Percentiles rank a stretch among this genome's conserved stretches.
These are phyloP conservation scores for Habrosyne pyritoides DNA, from an alignment of 2,888 invertebrate genomes.

Conservation along the genomic window DNA sequence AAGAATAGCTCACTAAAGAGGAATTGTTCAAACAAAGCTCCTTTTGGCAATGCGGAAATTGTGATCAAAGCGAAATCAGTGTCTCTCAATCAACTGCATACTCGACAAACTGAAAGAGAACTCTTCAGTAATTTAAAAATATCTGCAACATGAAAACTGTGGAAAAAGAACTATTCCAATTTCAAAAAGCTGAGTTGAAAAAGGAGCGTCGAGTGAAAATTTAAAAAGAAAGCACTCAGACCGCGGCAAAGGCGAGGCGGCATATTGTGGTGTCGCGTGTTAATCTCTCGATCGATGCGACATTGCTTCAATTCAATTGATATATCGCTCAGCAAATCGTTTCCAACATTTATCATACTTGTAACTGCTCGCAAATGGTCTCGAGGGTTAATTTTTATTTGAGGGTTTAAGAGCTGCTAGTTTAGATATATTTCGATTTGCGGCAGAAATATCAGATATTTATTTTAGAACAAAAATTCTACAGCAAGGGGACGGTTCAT, in stretches of 20 bases:
- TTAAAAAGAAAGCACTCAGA: slow-evolving; percentile 6
- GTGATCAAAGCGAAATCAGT: not conserved
- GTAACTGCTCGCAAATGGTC: slow-evolving; percentile 1
- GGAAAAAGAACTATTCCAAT: not conserved
- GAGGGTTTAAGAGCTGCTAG: not conserved
- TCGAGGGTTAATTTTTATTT: not conserved
- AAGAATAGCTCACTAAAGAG: not conserved
- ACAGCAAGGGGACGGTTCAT: too few relatives aligned
- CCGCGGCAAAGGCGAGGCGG: not conserved
- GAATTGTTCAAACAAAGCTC: not conserved
- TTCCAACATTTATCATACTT: slow-evolving; percentile 20
- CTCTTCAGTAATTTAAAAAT: not conserved
- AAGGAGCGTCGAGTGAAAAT: slow-evolving; percentile 13
- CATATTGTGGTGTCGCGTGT: slow-evolving; percentile 8
- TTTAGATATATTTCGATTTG: not conserved
- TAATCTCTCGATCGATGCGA: slow-evolving; percentile 28
- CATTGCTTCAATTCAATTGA: slow-evolving; percentile 22
- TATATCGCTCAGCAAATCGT: slow-evolving; percentile 29
- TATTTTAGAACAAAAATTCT: too few relatives aligned
- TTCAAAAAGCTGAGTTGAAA: slow-evolving; percentile 11
- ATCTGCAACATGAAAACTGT: not conserved
- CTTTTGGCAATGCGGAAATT: not conserved
- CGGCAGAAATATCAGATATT: not conserved
- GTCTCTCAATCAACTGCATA: not conserved
- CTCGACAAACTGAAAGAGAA: not conserved